Evolutionary conservation across 2,797 vertebrate species (phyloP), one percentile per base, ranked within the genome.

Genomic region (Australoheros facetus): DNA sequence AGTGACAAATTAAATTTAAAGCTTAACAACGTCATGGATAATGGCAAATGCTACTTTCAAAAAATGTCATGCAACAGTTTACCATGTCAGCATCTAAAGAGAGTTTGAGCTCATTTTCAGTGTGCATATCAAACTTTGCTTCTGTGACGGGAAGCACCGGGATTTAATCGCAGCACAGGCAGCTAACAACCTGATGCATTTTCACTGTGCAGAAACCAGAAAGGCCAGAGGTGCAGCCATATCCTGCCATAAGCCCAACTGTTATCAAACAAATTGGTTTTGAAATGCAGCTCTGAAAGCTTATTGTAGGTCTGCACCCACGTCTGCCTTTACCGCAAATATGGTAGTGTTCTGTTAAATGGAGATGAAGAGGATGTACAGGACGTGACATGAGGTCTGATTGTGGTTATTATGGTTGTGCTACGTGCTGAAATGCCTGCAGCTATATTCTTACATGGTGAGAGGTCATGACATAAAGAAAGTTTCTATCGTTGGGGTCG

Each of bases 391-490:
- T 71, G 56, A 53, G 58, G 55, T 83, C 58, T 81, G 77, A 77
- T 60, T 87, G 71, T 60, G 53, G 48, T 70, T 60, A 62, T 75
- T 73, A 30, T 55, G 34, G 62, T 51, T 39, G 11, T 4, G 64
- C 60, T 80, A 54, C 5, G n/a, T 37, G 71, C 66, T 7, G 42
- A 78, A 48, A 55, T 59, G 17, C 2, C 53, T 51, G 66, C 10
- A 26, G 59, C 1, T 17, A 21, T 28, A 80, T 83, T 74, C 97
- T 96, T 93, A 99, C 98, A 90, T 99, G 97, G 84, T 98, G 95
- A 69, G 97, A 97, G 0, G 97, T 99, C 98, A 99, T 99, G 87
- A 99, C 89, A 73, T 98, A 99, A 64, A 99, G 96, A 91, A 96
- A 99, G 84, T 96, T 96, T 21, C 96, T 92, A 92, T 99, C 97